Evolutionary conservation across 2,797 vertebrate genomes (phyloP).

Genomic region (Schizopygopsis pylzovi): DNA sequence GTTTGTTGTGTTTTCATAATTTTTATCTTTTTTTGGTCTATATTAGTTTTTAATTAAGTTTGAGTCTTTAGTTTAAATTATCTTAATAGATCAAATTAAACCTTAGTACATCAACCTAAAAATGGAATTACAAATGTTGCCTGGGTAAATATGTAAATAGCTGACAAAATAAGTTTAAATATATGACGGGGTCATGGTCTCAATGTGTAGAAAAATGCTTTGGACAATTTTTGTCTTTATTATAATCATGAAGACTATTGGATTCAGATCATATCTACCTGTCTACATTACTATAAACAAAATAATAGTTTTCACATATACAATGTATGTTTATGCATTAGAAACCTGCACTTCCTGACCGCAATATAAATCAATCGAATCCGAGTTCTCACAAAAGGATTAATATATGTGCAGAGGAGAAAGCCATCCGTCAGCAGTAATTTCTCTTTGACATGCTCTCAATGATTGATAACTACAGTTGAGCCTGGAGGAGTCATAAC

Average conservation of each 20-base stretch:
- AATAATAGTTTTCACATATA: neutral
- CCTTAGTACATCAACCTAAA: neutral
- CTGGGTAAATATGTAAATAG: neutral
- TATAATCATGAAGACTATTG: neutral
- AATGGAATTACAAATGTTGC: neutral
- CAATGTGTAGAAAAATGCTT: neutral
- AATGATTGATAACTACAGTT: slow-evolving; percentile 8
- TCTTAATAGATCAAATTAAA: neutral
- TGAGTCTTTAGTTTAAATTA: neutral
- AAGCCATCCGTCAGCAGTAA: slow-evolving; percentile 61
- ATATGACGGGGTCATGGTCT: neutral
- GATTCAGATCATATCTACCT: neutral
- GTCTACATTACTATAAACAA: neutral
- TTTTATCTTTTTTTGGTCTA: neutral
- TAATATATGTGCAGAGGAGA: slow-evolving; percentile 43
- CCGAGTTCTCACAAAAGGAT: neutral
- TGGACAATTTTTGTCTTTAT: neutral
- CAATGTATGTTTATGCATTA: neutral
- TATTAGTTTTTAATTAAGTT: neutral
- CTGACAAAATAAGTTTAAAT: neutral
- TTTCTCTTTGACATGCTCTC: slow-evolving; percentile 27
- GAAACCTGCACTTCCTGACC: neutral
- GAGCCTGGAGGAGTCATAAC: slow-evolving; percentile 32
- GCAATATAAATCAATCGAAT: slow-evolving; percentile 10
- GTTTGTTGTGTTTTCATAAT: neutral